Evolutionary conservation across 2,888 invertebrate species (phyloP).

Genomic region (Apamea sordens): DNA sequence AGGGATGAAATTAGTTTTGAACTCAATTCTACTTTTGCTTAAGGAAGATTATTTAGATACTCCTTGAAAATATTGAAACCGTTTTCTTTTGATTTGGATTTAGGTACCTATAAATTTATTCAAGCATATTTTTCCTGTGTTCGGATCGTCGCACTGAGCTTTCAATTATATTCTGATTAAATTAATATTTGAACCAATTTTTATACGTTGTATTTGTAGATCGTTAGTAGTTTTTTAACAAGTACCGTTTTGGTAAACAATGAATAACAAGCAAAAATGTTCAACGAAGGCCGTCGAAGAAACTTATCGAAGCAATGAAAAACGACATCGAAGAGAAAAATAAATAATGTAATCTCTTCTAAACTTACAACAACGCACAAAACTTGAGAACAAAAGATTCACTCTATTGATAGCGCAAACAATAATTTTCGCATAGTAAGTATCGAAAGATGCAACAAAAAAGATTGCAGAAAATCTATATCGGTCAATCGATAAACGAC

Average conservation of each 20-base stretch:
- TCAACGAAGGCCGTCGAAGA: background rate
- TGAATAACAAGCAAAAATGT: background rate
- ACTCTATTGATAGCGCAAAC: background rate
- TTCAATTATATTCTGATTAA: slow-evolving; percentile 20
- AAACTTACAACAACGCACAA: background rate
- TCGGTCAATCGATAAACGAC: background rate
- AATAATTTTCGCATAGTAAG: background rate
- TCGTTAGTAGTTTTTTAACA: background rate
- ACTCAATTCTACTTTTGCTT: background rate
- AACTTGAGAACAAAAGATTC: slow-evolving; percentile 13
- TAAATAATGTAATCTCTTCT: slow-evolving; percentile 15
- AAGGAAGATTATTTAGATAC: slow-evolving; percentile 20
- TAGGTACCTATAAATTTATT: slow-evolving; percentile 17
- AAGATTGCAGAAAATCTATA: too few relatives aligned
- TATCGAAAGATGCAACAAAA: background rate
- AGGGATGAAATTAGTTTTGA: slow-evolving; percentile 15
- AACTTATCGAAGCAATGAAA: slow-evolving; percentile 4
- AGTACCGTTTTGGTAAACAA: slow-evolving; percentile 2
- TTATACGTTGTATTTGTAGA: background rate
- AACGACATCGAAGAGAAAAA: slow-evolving; percentile 21
- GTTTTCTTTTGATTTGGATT: slow-evolving; percentile 21
- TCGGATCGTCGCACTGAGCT: slow-evolving; percentile 2
- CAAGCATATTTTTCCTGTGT: slow-evolving; percentile 11
- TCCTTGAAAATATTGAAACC: slow-evolving; percentile 4
- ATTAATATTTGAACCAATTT: background rate